A percentile compares a stretch with the other conserved stretches of the same genome.
Conservation (phyloP, 2,888 invertebrate species). For the Seira ritae region DNA sequence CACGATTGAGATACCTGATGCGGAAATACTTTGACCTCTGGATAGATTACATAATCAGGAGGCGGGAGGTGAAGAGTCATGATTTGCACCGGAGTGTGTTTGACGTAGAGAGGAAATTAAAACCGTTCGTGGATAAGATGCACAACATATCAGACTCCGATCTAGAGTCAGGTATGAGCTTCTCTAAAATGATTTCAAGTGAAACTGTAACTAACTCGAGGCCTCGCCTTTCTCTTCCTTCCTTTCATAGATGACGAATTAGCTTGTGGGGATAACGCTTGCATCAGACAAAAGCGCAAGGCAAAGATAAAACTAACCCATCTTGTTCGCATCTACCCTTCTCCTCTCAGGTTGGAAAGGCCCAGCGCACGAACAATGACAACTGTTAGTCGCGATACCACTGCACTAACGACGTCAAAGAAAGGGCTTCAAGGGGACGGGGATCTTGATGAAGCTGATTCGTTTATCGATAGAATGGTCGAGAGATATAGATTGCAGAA, state of each 20-base stretch:
- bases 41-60: slow-evolving; percentile 19
- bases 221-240: too few relatives aligned
- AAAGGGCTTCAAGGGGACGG: slow-evolving; percentile 28
- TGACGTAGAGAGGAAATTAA: slow-evolving; percentile 16
- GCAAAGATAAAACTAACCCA: too few relatives aligned
- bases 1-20: slow-evolving; percentile 15
- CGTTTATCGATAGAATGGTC: slow-evolving; percentile 29
- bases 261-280: too few relatives aligned
- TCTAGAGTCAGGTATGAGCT: background rate
- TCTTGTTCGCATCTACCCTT: too few relatives aligned
- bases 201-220: too few relatives aligned
- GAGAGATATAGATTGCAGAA: slow-evolving; percentile 4
- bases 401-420: too few relatives aligned
- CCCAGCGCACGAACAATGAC: too few relatives aligned
- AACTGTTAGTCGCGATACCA: too few relatives aligned
- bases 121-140: slow-evolving; percentile 28
- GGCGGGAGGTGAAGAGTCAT: background rate
- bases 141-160: background rate
- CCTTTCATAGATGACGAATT: too few relatives aligned
- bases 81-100: slow-evolving; percentile 23
- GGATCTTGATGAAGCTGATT: slow-evolving; percentile 32
- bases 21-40: slow-evolving; percentile 52
- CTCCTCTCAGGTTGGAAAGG: too few relatives aligned
- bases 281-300: too few relatives aligned
- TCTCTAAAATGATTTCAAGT: too few relatives aligned